phyloP scores from a whole-genome alignment of 2,797 vertebrate genomes.

The Momotus momota region DNA sequence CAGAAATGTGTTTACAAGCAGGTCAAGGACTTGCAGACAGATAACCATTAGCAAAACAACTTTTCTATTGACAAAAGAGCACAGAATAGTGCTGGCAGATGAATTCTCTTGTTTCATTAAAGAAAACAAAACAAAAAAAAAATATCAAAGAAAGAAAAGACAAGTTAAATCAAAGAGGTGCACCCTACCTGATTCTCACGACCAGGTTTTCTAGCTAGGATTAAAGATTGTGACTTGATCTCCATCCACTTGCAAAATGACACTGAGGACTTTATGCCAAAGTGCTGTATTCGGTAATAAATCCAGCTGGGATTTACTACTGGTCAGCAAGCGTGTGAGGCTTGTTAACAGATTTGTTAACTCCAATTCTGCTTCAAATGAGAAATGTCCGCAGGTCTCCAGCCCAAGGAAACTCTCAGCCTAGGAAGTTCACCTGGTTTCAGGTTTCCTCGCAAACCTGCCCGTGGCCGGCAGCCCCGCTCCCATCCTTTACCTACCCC shows the following conservation, averaged over 20 bases:
- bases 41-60: slow-evolving; percentile 96
- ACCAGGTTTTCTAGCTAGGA: background rate
- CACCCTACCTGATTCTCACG: background rate
- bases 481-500: background rate
- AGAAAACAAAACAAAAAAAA: background rate
- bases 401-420: background rate
- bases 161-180: slow-evolving; percentile 21
- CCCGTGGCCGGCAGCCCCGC: background rate
- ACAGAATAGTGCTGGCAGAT: slow-evolving; percentile 76
- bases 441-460: background rate
- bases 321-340: background rate
- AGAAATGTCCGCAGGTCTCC: background rate
- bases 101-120: slow-evolving; percentile 71
- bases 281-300: background rate
- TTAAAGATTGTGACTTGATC: background rate
- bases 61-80: slow-evolving; percentile 82
- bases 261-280: background rate
- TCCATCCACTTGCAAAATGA: background rate
- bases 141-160: background rate
- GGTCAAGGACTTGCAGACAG: slow-evolving; percentile 98
- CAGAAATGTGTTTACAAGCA: slow-evolving; percentile 94
- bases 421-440: slow-evolving; percentile 17
- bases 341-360: slow-evolving; percentile 25
- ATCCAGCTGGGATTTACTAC: background rate
- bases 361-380: background rate